A percentile compares a stretch with the other conserved stretches of the same genome.
These are phyloP conservation scores for Hipposideros armiger DNA, from an alignment of 2,113 vertebrate genomes.

Conservation along the genomic window DNA sequence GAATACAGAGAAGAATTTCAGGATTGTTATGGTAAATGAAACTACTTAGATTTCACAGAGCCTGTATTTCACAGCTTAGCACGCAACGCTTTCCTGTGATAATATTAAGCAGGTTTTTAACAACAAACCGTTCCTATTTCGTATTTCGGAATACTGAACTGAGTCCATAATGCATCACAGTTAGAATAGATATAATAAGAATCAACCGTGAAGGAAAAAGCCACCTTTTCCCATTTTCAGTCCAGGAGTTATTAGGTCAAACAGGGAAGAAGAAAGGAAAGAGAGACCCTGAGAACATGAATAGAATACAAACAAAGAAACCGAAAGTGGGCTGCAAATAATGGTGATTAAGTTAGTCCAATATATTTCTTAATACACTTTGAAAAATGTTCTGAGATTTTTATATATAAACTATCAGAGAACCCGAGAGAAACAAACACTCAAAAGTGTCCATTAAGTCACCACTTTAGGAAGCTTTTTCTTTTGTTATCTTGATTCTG, in stretches of 20 bases:
- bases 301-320: not conserved
- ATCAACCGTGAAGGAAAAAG: not conserved
- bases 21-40: not conserved
- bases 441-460: not conserved
- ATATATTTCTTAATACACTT: not conserved
- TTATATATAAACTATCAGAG: not conserved
- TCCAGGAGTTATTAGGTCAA: not conserved
- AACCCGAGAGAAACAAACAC: not conserved
- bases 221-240: not conserved
- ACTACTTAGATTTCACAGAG: constrained; percentile 29
- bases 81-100: not conserved
- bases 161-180: not conserved
- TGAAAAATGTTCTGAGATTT: constrained; percentile 23
- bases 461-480: not conserved
- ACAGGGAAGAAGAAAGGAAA: not conserved
- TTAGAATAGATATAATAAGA: not conserved
- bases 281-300: not conserved
- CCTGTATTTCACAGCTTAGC: constrained; percentile 16
- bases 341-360: not conserved
- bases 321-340: not conserved
- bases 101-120: not conserved
- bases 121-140: not conserved
- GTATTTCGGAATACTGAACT: not conserved
- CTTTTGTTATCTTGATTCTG: not conserved
- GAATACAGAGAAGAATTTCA: not conserved